Evolutionary conservation across 2,113 vertebrate genomes (phyloP).

Genomic region (Callospermophilus lateralis): DNA sequence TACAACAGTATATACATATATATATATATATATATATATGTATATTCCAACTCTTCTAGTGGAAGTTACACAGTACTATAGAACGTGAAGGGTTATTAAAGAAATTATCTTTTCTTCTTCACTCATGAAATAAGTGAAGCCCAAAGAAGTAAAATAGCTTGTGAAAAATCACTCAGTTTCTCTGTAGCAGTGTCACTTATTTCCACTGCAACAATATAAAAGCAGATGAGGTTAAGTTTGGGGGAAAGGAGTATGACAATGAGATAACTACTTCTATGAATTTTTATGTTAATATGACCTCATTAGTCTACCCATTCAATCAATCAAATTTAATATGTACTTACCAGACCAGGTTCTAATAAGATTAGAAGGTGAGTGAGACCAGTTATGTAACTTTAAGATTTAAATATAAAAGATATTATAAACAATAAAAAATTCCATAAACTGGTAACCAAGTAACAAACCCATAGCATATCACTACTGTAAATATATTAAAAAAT

Average conservation of each 20-base stretch:
- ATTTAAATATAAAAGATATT: not conserved
- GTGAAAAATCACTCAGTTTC: not conserved
- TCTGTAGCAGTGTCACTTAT: not conserved
- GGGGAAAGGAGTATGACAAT: not conserved
- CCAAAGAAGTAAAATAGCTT: not conserved
- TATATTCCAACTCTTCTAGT: not conserved
- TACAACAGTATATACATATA: too few relatives aligned
- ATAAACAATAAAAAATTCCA: constrained; percentile 16
- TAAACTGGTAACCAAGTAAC: not conserved
- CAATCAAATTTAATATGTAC: not conserved
- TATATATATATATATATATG: not conserved
- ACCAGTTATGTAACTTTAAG: not conserved
- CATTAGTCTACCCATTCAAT: not conserved
- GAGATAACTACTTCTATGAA: not conserved
- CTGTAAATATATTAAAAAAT: not conserved
- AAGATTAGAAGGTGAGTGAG: not conserved
- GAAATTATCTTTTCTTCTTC: not conserved
- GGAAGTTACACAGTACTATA: not conserved
- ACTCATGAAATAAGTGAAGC: not conserved
- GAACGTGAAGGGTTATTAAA: not conserved
- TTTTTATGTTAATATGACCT: constrained; percentile 25
- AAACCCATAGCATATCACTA: not conserved
- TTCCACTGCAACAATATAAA: not conserved
- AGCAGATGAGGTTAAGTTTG: not conserved
- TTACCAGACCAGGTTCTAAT: not conserved